Base-by-base conservation (phyloP, 2,797 vertebrate species). In the Rhincodon typus region DNA sequence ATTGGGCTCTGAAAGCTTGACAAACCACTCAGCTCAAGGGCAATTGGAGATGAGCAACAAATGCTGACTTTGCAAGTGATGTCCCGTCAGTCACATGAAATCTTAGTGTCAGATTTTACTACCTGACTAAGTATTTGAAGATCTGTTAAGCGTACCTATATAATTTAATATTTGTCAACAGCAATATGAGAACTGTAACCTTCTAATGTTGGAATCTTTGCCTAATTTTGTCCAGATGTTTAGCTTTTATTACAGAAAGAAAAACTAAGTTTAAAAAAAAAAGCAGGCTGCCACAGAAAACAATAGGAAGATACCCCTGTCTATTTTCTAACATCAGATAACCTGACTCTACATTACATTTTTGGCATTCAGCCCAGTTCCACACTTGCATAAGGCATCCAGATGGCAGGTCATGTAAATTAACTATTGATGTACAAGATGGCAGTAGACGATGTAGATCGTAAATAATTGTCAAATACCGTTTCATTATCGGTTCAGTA, bases 401-500 rank as follows among this genome's bases (percentile, higher is more conserved):
- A 88, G 87, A 88, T 53, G 30, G 87, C 13, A 3, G 34, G 50
- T 27, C 46, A 34, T 34, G 19, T 66, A 93, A 93, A 67, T 69
- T 67, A 69, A 93, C 38, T 93, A 93, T 67, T 93, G 90, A 93
- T 93, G 62, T 67, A 21, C 62, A n/a, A n/a, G 57, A n/a, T 66
- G 57, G 30, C 62, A 57, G 34, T 66, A 21, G 90, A 42, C n/a
- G 23, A n/a, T 2, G n/a, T 67, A 93, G n/a, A 23, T 2, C 23
- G 38, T 67, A 67, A 67, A 69, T 67, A 46, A 46, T 25, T 84
- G 62, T 25, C 62, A 69, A 93, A 57, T 25, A 30, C 38, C 67
- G 62, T 69, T 42, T 21, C 25, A 42, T 93, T 69, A 25, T 69
- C 42, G 67, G 21, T 42, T 93, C 19, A 38, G 19, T 67, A 17